A percentile compares a stretch with the other conserved stretches of the same genome.
Evolutionary conservation across 2,797 vertebrate species (phyloP).

Genomic region (Bovichtus variegatus): DNA sequence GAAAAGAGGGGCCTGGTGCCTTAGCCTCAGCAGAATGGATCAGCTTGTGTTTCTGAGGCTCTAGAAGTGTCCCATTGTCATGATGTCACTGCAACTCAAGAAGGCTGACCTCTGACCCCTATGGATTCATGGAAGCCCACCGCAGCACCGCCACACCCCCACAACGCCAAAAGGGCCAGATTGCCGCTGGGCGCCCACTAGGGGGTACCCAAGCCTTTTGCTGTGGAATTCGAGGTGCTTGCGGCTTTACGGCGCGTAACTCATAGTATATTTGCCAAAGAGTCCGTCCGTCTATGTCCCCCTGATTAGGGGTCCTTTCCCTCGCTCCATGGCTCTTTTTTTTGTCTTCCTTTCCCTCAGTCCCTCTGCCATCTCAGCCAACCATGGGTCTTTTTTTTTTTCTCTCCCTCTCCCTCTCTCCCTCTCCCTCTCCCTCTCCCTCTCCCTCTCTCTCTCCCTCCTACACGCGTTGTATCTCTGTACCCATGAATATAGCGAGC

Average conservation of each 20-base stretch:
- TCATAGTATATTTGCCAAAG: conserved; percentile 48
- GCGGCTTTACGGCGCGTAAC: conserved; percentile 26
- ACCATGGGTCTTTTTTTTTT: conserved; percentile 62
- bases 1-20: conserved; percentile 93
- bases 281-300: conserved; percentile 56
- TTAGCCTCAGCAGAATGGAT: conserved; percentile 92
- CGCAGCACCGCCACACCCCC: conserved; percentile 56
- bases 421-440: background rate
- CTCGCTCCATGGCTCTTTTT: conserved; percentile 40
- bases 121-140: conserved; percentile 92
- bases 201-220: conserved; percentile 96
- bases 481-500: conserved; percentile 88
- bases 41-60: conserved; percentile 92
- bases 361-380: conserved; percentile 45
- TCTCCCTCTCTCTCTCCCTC: conserved; percentile 36
- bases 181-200: conserved; percentile 94
- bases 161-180: conserved; percentile 84
- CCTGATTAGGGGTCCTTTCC: conserved; percentile 54
- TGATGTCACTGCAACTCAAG: conserved; percentile 98
- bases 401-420: conserved; percentile 68
- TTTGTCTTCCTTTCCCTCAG: conserved; percentile 41
- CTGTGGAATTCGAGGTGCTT: conserved; percentile 85
- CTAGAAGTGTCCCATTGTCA: conserved; percentile 97
- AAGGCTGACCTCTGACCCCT: conserved; percentile 96
- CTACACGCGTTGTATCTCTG: conserved; percentile 64